A percentile compares a stretch with the other conserved stretches of the same genome.
Evolutionary conservation across 30 jellyfish, hydroid and myxozoan genomes (phyloP).

Genomic region (Hydra vulgaris): DNA sequence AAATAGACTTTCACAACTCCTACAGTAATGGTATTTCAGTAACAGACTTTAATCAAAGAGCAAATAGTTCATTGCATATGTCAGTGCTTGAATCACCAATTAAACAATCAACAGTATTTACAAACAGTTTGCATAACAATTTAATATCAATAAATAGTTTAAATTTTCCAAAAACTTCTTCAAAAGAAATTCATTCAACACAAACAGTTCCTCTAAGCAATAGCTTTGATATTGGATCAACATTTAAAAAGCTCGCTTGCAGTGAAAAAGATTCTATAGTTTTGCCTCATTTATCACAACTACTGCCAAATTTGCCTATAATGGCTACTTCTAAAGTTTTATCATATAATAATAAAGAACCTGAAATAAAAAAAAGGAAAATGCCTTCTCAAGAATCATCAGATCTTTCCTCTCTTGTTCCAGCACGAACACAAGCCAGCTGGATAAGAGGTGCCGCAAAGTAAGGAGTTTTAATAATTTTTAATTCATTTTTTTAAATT

Average conservation of each 20-base stretch:
- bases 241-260: not conserved
- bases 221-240: not conserved
- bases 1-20: no score
- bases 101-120: not conserved
- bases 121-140: not conserved
- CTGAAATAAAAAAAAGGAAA: not conserved
- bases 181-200: not conserved
- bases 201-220: not conserved
- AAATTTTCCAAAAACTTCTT: not conserved
- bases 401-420: not conserved
- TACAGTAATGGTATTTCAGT: not conserved
- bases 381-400: not conserved
- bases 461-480: constrained; percentile 29
- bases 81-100: not conserved
- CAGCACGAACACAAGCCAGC: constrained; percentile 42
- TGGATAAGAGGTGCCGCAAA: constrained; percentile 86
- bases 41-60: not conserved
- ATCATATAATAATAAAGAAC: not conserved
- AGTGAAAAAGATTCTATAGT: not conserved
- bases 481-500: not conserved
- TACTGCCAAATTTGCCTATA: not conserved
- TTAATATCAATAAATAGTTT: not conserved
- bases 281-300: not conserved
- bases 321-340: not conserved
- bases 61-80: not conserved